Percentiles rank a stretch among this genome's conserved stretches.
These are phyloP conservation scores for Eilema griseolum DNA, from an alignment of 2,888 invertebrate species.

Conservation along the genomic window DNA sequence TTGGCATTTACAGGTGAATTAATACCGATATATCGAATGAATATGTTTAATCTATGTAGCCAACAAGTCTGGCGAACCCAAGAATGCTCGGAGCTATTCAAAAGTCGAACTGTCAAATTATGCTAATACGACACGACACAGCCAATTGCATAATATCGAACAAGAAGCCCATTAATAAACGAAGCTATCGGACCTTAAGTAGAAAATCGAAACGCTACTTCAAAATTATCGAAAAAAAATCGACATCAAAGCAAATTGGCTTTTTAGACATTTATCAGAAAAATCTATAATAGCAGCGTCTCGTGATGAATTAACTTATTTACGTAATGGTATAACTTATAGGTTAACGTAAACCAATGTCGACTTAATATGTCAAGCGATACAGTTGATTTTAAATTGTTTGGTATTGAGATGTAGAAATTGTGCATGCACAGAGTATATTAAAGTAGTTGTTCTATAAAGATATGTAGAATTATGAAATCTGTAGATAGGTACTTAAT, in stretches of 20 bases:
- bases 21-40: slow-evolving; percentile 34
- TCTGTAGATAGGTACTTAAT: slow-evolving; percentile 47
- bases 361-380: accelerated
- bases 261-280: slow-evolving; percentile 62
- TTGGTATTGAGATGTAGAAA: neutral
- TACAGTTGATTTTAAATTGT: slow-evolving; percentile 22
- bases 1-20: slow-evolving; percentile 42
- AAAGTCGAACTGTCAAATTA: slow-evolving; percentile 50
- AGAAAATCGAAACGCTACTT: slow-evolving; percentile 54
- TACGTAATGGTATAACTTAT: slow-evolving; percentile 22
- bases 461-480: slow-evolving; percentile 46
- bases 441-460: slow-evolving; percentile 29
- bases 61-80: slow-evolving; percentile 43
- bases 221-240: slow-evolving; percentile 61
- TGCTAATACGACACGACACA: slow-evolving; percentile 46
- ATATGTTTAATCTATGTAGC: slow-evolving; percentile 33
- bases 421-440: slow-evolving; percentile 8
- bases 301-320: slow-evolving; percentile 57
- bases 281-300: slow-evolving; percentile 65
- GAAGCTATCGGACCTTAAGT: slow-evolving; percentile 41
- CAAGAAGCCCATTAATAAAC: slow-evolving; percentile 43
- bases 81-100: slow-evolving; percentile 45
- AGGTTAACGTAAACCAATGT: neutral
- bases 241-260: slow-evolving; percentile 68
- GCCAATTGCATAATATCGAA: slow-evolving; percentile 50